phyloP scores from a whole-genome alignment of 2,888 invertebrate genomes.

The Dasypogon diadema region DNA sequence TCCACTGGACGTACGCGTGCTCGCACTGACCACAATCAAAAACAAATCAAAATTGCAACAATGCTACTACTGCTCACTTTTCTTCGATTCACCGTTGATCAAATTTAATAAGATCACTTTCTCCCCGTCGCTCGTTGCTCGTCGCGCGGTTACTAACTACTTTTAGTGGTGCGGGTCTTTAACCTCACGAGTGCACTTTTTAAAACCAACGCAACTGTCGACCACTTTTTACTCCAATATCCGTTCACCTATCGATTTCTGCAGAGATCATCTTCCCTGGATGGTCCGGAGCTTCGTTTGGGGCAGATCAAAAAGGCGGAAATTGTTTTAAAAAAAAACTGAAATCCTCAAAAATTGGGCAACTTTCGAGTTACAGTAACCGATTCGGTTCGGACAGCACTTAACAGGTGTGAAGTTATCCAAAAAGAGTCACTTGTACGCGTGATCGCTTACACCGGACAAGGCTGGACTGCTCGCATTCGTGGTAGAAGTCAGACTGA shows the following conservation, averaged over 20 bases:
- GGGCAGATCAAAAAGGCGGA: background rate
- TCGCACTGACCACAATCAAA: conserved; percentile 14
- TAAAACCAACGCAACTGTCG: conserved; percentile 3
- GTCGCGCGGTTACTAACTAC: conserved; percentile 7
- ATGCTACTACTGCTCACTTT: background rate
- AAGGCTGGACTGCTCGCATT: conserved; percentile 24
- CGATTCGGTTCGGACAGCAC: background rate
- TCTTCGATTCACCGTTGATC: conserved; percentile 7
- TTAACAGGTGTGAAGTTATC: background rate
- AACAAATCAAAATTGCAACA: conserved; percentile 17
- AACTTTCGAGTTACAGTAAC: background rate
- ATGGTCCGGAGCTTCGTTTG: background rate
- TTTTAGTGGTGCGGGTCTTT: conserved; percentile 16
- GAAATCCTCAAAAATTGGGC: background rate
- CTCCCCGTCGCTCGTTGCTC: background rate
- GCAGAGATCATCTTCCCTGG: background rate
- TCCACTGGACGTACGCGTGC: conserved; percentile 2
- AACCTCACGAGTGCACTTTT: conserved; percentile 25
- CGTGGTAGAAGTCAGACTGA: conserved; percentile 36
- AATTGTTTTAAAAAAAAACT: background rate
- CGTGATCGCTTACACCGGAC: background rate
- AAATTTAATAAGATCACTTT: conserved; percentile 37
- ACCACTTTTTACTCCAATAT: conserved; percentile 8
- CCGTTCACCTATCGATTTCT: conserved; percentile 32
- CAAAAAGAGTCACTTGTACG: background rate